Conservation (phyloP, 2,113 vertebrate genomes). For the Cryptoleucopteryx plumbea region DNA sequence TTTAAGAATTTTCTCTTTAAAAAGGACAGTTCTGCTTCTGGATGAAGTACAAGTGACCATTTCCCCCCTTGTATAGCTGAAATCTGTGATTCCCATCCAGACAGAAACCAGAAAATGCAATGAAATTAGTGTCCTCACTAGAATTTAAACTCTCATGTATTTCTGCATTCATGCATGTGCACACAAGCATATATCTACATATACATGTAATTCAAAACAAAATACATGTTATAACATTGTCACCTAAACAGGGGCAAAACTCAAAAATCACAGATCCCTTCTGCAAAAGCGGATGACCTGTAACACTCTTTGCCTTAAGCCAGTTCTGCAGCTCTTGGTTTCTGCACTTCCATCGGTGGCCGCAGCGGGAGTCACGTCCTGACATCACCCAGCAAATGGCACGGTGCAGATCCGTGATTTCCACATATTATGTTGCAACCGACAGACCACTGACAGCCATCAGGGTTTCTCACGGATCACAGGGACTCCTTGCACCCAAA, state of each 20-base stretch:
- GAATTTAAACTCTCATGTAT: not conserved
- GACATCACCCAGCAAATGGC: not conserved
- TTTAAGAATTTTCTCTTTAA: not conserved
- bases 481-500: not conserved
- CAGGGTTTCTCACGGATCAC: not conserved
- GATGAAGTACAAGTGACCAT: not conserved
- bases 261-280: not conserved
- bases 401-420: accelerated
- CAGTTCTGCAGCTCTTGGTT: accelerated
- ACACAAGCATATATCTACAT: not conserved
- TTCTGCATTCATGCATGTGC: accelerated
- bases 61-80: not conserved
- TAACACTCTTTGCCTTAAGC: not conserved
- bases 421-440: not conserved
- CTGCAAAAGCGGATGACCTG: not conserved
- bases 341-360: not conserved
- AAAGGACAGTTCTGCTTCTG: not conserved
- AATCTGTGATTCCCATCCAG: not conserved
- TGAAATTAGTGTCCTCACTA: not conserved
- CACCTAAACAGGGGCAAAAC: not conserved
- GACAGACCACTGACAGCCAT: not conserved
- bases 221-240: not conserved
- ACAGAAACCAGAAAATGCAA: not conserved
- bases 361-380: not conserved
- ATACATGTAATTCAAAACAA: not conserved